Conservation (phyloP, 2,113 vertebrate species). For the Nyctereutes procyonoides region DNA sequence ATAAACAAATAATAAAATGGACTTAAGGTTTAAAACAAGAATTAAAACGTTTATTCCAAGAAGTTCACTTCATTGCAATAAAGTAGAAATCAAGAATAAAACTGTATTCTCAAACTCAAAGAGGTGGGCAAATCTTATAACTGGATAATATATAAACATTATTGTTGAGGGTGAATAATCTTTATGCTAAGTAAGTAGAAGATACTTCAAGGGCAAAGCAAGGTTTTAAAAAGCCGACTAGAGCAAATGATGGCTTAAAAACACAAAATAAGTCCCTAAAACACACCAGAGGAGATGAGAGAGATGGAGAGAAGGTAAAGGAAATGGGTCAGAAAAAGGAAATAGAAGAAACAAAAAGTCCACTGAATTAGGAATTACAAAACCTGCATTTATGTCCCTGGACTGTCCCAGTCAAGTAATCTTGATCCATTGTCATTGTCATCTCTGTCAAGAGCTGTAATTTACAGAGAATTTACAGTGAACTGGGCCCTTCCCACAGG, state of each 20-base stretch:
- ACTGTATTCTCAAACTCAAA: background rate
- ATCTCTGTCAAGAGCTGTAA: background rate
- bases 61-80: slow-evolving; percentile 21
- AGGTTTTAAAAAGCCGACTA: background rate
- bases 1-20: background rate
- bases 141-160: background rate
- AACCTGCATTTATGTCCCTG: background rate
- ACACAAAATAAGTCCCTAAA: slow-evolving; percentile 24
- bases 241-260: background rate
- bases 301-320: background rate
- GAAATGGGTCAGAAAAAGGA: background rate
- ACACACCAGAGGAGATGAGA: background rate
- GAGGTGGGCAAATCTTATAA: background rate
- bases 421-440: background rate
- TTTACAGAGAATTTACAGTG: background rate
- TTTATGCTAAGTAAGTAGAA: background rate
- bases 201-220: slow-evolving; percentile 27
- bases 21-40: background rate
- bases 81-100: slow-evolving; percentile 31
- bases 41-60: background rate
- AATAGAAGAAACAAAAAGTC: background rate
- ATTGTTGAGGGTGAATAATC: background rate
- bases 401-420: background rate
- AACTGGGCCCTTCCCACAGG: background rate
- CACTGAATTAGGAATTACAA: background rate